phyloP scores from a whole-genome alignment of 2,113 vertebrate genomes.

The Rhinogobius similis region DNA sequence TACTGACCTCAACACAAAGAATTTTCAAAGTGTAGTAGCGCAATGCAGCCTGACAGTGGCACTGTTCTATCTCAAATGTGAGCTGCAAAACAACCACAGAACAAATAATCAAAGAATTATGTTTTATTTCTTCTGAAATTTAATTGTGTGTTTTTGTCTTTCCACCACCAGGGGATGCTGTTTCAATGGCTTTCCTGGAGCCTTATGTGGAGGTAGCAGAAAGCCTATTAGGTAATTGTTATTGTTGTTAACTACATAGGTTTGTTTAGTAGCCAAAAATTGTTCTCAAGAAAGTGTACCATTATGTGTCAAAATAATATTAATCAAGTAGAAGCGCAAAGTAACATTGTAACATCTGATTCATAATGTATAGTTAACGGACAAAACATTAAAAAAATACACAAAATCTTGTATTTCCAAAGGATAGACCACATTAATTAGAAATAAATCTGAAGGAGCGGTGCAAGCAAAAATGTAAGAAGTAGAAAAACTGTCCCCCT shows the following conservation, averaged over 20 bases:
- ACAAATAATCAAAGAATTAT: neutral
- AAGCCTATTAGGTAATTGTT: slow-evolving; percentile 81
- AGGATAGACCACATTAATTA: neutral
- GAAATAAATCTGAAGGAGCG: neutral
- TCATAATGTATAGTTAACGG: neutral
- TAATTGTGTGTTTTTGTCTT: slow-evolving; percentile 27
- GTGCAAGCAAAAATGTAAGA: too few species aligned
- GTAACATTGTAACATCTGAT: neutral
- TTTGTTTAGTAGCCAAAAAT: too few species aligned
- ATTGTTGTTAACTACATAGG: neutral
- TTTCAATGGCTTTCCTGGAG: slow-evolving; percentile 83
- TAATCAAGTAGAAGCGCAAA: neutral
- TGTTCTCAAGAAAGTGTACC: too few species aligned
- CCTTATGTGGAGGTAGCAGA: slow-evolving; percentile 82
- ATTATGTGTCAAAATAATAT: neutral
- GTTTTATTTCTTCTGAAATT: too few species aligned
- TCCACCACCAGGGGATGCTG: slow-evolving; percentile 86
- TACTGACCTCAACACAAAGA: slow-evolving; percentile 81
- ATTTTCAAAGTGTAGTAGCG: slow-evolving; percentile 73
- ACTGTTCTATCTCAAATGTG: slow-evolving; percentile 92
- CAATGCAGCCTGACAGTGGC: slow-evolving; percentile 72
- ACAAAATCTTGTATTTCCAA: too few species aligned
- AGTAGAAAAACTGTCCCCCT: too few species aligned
- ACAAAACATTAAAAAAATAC: too few species aligned
- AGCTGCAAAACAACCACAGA: slow-evolving; percentile 48